A percentile compares a stretch with the other conserved stretches of the same genome.
Evolutionary conservation across 2,888 invertebrate species (phyloP).

Genomic region (Euzophera pinguis): DNA sequence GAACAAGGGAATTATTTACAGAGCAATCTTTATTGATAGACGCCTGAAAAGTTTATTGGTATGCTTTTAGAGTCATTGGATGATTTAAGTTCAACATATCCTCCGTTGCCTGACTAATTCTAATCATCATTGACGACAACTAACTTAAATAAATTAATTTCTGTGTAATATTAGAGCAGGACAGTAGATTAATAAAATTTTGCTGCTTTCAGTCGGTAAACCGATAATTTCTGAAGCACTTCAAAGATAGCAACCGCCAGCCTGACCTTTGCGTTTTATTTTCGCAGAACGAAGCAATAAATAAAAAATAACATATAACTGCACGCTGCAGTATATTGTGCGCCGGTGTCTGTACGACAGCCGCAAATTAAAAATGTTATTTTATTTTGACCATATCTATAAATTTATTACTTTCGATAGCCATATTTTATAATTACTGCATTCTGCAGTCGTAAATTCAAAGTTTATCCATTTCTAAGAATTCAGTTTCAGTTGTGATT

Average conservation of each 20-base stretch:
- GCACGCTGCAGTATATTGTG: not conserved
- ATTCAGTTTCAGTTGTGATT: too few species aligned
- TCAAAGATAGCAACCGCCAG: not conserved
- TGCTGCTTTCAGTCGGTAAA: not conserved
- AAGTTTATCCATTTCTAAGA: not conserved
- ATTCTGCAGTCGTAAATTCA: too few species aligned
- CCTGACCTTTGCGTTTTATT: constrained; percentile 1
- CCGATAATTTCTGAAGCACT: not conserved
- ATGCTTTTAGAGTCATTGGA: too few species aligned
- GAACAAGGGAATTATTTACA: too few species aligned
- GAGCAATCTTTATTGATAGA: too few species aligned
- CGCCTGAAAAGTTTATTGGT: too few species aligned
- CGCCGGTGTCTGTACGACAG: constrained; percentile 2
- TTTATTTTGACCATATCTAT: constrained; percentile 1
- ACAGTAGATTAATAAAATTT: not conserved
- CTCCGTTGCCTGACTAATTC: too few species aligned
- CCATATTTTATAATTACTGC: not conserved
- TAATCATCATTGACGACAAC: too few species aligned
- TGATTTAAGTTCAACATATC: too few species aligned
- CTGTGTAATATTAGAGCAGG: too few species aligned
- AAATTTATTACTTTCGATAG: not conserved
- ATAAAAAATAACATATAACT: not conserved
- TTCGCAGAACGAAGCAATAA: not conserved
- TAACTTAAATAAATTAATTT: too few species aligned
- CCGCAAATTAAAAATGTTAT: constrained; percentile 5